Conservation (phyloP, 1,140 invertebrate genomes). For the Hycleus cichorii region DNA sequence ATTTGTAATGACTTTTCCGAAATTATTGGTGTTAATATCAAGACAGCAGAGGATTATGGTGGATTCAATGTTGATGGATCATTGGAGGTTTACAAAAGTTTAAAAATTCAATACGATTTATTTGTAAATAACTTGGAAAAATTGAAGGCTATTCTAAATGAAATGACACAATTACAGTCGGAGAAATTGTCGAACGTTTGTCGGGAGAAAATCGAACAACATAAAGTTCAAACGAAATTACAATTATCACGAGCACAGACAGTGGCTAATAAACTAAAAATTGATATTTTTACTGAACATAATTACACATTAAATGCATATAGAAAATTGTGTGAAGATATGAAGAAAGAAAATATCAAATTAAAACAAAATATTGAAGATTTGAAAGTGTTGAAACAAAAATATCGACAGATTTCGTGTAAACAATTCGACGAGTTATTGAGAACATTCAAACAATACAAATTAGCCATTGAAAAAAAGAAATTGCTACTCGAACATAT, state of each 20-base stretch:
- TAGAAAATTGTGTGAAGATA: slow-evolving; percentile 26
- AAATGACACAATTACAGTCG: slow-evolving; percentile 21
- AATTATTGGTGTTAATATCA: background rate
- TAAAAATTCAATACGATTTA: too few species aligned
- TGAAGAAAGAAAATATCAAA: slow-evolving; percentile 29
- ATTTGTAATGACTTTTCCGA: slow-evolving; percentile 5
- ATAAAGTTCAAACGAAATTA: slow-evolving; percentile 20
- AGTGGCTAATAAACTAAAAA: slow-evolving; percentile 17
- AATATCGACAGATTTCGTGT: slow-evolving; percentile 29
- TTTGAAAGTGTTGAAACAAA: slow-evolving; percentile 25
- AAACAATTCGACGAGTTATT: slow-evolving; percentile 34
- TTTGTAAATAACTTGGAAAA: slow-evolving; percentile 18
- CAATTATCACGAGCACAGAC: slow-evolving; percentile 24
- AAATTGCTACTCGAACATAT: slow-evolving; percentile 21
- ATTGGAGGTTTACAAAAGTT: too few species aligned
- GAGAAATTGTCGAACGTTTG: slow-evolving; percentile 18
- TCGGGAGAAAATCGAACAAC: slow-evolving; percentile 21
- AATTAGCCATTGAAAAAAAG: slow-evolving; percentile 27
- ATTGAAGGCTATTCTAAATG: slow-evolving; percentile 21
- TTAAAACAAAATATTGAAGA: slow-evolving; percentile 24
- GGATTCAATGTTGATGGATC: background rate
- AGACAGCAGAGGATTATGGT: background rate
- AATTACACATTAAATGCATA: slow-evolving; percentile 28
- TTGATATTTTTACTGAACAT: slow-evolving; percentile 31
- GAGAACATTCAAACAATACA: slow-evolving; percentile 29